Conservation (phyloP, 2,113 vertebrate genomes). For the Microtus pennsylvanicus region DNA sequence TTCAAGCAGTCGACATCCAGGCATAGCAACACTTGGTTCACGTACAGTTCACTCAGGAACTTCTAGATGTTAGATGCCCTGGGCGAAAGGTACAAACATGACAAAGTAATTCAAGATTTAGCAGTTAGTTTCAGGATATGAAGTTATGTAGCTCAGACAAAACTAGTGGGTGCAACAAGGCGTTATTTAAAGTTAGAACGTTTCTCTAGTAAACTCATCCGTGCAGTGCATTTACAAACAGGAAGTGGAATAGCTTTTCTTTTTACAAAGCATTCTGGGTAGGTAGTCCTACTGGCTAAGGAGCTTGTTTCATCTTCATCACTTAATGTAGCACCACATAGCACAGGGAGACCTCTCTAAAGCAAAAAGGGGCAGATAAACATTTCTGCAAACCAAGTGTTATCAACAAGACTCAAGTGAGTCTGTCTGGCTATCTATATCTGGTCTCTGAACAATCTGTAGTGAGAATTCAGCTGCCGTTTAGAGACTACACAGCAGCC, state of each 20-base stretch:
- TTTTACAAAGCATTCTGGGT: background rate
- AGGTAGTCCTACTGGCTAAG: background rate
- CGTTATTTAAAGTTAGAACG: background rate
- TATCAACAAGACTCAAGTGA: background rate
- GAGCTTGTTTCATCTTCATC: background rate
- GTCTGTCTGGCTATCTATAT: background rate
- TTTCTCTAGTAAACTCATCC: background rate
- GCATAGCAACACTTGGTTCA: background rate
- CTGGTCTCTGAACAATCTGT: background rate
- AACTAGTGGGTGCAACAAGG: background rate
- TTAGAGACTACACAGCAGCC: background rate
- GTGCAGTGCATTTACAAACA: background rate
- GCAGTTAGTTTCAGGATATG: conserved; percentile 2
- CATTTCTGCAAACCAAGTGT: background rate
- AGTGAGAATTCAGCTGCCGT: background rate
- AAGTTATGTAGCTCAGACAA: background rate
- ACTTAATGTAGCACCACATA: background rate
- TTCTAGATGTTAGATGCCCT: background rate
- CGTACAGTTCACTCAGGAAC: background rate
- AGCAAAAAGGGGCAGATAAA: background rate
- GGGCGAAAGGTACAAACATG: background rate
- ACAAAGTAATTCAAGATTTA: background rate
- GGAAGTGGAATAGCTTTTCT: background rate
- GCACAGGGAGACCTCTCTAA: background rate
- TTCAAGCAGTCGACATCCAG: background rate